A percentile compares a stretch with the other conserved stretches of the same genome.
These are phyloP conservation scores for Clarias magur DNA, from an alignment of 2,113 vertebrate genomes.

Conservation along the genomic window DNA sequence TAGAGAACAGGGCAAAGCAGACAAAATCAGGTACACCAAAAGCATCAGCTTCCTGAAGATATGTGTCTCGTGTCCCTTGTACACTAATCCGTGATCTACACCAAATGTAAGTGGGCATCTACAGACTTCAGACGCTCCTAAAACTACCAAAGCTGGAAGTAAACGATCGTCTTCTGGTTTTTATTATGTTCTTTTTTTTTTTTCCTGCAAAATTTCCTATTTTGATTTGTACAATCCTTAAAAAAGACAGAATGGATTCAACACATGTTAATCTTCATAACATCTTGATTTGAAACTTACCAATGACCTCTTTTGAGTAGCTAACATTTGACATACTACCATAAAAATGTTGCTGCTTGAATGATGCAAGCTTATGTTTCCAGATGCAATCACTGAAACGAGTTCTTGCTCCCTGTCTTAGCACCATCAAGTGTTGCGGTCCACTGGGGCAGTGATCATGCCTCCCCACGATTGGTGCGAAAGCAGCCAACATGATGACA, in stretches of 20 bases:
- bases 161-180: too few relatives aligned
- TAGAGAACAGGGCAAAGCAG: too few relatives aligned
- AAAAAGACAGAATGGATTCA: too few relatives aligned
- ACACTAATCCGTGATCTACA: too few relatives aligned
- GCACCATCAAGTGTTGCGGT: background rate
- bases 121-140: background rate
- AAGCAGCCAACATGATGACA: background rate
- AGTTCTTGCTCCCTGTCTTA: background rate
- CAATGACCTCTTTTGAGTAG: background rate
- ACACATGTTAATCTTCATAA: too few relatives aligned
- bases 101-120: background rate
- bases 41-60: too few relatives aligned
- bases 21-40: too few relatives aligned
- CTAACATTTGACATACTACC: too few relatives aligned
- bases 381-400: background rate
- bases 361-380: background rate
- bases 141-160: background rate
- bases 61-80: too few relatives aligned
- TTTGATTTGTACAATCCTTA: too few relatives aligned
- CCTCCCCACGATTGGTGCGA: background rate
- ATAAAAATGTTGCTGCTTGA: background rate
- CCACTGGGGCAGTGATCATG: background rate
- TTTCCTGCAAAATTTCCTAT: too few relatives aligned
- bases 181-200: too few relatives aligned
- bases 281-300: background rate